Percentiles rank a stretch among this genome's conserved stretches.
Conservation (phyloP, 2,888 invertebrate species). For the Volucella bombylans region DNA sequence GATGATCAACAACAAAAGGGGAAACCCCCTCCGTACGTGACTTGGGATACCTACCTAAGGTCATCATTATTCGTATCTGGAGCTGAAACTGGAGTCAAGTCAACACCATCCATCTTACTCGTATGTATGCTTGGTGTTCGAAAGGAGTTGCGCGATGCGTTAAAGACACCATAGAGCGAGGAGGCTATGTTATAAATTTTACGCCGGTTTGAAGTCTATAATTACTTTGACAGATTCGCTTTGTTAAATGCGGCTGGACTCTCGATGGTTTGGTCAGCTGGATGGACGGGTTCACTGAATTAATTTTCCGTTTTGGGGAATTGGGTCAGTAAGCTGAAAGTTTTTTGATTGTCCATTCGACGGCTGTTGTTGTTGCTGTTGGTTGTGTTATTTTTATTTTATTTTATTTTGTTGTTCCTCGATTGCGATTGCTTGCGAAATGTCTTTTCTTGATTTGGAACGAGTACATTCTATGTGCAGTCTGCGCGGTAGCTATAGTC, state of each 20-base stretch:
- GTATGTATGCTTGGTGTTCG: not conserved
- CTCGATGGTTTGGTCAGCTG: conserved; percentile 35
- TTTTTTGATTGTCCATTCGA: not conserved
- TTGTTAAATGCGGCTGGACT: conserved; percentile 59
- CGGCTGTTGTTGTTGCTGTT: conserved; percentile 13
- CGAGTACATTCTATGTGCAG: conserved; percentile 7
- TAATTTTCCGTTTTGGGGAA: conserved; percentile 72
- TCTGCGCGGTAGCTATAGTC: conserved; percentile 12
- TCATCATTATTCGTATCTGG: conserved; percentile 29
- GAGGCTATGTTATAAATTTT: conserved; percentile 63
- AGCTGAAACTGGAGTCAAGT: not conserved
- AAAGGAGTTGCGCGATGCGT: conserved; percentile 19
- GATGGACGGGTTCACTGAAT: conserved; percentile 65
- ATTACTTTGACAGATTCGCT: conserved; percentile 70
- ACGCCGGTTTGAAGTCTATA: conserved; percentile 66
- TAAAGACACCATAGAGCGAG: conserved; percentile 51
- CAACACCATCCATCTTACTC: too few species aligned
- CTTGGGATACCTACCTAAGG: conserved; percentile 43
- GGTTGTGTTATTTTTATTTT: conserved; percentile 24
- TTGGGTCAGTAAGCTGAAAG: conserved; percentile 58
- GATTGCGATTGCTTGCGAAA: not conserved
- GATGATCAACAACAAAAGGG: conserved; percentile 32
- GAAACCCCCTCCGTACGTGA: conserved; percentile 9
- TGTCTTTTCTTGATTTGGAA: conserved; percentile 25
- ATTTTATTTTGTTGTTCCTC: not conserved